Conservation (phyloP, 2,113 vertebrate genomes). For the Sisor rabdophorus region DNA sequence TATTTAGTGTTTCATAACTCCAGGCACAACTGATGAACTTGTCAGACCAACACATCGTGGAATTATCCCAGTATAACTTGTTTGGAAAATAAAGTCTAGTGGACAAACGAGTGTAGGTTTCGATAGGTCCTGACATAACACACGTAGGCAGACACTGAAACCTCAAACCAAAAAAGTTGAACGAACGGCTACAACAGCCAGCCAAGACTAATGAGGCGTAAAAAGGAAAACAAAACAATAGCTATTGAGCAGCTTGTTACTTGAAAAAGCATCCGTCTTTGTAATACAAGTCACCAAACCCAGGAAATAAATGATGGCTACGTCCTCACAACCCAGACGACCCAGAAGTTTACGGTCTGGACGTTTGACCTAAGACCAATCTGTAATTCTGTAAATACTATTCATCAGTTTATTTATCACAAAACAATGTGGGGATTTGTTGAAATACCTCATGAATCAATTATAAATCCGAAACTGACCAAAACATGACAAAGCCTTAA, state of each 20-base stretch:
- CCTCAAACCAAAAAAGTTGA: conserved; percentile 1
- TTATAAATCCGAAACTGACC: too few species aligned
- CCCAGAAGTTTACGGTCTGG: background rate
- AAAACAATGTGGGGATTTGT: background rate
- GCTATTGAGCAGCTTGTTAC: background rate
- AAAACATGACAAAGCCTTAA: background rate
- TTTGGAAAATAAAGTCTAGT: background rate
- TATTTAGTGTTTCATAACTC: background rate
- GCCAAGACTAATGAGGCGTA: conserved; percentile 14
- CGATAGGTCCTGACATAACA: conserved; percentile 5
- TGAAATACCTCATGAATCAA: background rate
- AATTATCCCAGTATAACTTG: background rate
- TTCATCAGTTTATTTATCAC: background rate
- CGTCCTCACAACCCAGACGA: conserved; percentile 30
- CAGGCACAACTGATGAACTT: background rate
- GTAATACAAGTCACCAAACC: background rate
- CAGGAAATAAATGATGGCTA: conserved; percentile 13
- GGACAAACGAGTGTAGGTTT: background rate
- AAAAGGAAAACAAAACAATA: conserved; percentile 9
- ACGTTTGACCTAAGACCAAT: background rate
- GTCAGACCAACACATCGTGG: background rate
- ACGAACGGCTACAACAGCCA: background rate
- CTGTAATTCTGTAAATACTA: background rate
- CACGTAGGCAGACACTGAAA: background rate
- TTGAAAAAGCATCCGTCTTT: conserved; percentile 9